phyloP scores from a whole-genome alignment of 2,797 vertebrate genomes.

The Dallia pectoralis region DNA sequence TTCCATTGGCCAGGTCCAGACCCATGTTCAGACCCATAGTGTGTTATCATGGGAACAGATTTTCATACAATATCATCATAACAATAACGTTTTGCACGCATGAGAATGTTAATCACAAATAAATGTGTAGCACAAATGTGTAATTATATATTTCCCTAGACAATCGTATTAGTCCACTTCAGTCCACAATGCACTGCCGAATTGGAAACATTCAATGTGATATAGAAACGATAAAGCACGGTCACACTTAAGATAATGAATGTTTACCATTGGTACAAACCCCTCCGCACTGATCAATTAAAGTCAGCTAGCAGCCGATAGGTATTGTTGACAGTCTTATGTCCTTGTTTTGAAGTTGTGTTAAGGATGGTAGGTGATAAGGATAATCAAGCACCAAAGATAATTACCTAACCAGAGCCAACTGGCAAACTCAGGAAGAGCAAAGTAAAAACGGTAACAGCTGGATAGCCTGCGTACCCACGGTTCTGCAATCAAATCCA shows the following conservation, averaged over 20 bases:
- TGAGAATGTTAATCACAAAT: background rate
- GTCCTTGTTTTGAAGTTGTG: constrained; percentile 24
- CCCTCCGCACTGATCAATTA: constrained; percentile 22
- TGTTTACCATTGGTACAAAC: constrained; percentile 28
- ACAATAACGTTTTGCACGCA: background rate
- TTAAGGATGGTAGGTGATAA: constrained; percentile 46
- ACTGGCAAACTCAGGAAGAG: constrained; percentile 29
- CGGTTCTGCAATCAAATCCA: constrained; percentile 9
- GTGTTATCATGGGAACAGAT: background rate
- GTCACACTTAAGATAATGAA: constrained; percentile 58
- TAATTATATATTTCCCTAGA: constrained; percentile 3
- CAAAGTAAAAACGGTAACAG: constrained; percentile 13
- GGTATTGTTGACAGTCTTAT: constrained; percentile 7
- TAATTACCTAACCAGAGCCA: constrained; percentile 61
- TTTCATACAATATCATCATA: background rate
- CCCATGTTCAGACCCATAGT: background rate
- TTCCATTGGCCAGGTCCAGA: background rate
- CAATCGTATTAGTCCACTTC: constrained; percentile 12
- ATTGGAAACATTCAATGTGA: constrained; percentile 57
- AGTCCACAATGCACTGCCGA: constrained; percentile 32
- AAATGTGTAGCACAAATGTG: constrained; percentile 17
- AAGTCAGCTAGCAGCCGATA: constrained; percentile 2
- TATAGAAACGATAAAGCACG: constrained; percentile 25
- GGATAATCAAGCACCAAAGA: constrained; percentile 60
- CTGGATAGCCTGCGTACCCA: constrained; percentile 16